These are phyloP conservation scores for Myxocyprinus asiaticus DNA, from an alignment of 2,113 vertebrate genomes.

Conservation along the genomic window DNA sequence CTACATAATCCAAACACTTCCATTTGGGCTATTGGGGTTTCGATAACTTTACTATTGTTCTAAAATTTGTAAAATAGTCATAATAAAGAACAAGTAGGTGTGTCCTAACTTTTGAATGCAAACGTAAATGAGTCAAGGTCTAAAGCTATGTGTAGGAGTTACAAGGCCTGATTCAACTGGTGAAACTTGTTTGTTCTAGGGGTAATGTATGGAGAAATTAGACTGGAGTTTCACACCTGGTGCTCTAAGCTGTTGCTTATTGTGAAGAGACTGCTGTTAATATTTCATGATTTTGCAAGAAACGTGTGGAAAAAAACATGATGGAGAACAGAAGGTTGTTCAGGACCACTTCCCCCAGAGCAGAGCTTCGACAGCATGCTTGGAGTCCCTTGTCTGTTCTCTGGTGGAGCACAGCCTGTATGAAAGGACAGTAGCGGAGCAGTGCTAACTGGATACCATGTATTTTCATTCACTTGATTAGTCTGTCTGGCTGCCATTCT, in stretches of 20 bases:
- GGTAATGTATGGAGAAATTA: constrained; percentile 56
- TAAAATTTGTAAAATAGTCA: too few relatives aligned
- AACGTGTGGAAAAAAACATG: neutral
- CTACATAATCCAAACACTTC: too few relatives aligned
- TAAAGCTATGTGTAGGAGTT: neutral
- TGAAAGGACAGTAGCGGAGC: constrained; percentile 44
- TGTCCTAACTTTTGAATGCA: too few relatives aligned
- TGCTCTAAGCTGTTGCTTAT: constrained; percentile 64
- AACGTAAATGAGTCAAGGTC: too few relatives aligned
- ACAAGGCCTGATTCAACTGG: constrained; percentile 27
- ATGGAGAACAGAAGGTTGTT: constrained; percentile 7
- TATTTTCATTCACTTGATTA: constrained; percentile 60
- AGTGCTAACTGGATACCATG: constrained; percentile 57
- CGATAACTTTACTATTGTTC: too few relatives aligned
- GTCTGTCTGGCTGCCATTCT: constrained; percentile 46
- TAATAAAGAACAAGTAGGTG: too few relatives aligned
- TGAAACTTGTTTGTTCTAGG: constrained; percentile 44
- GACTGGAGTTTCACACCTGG: neutral
- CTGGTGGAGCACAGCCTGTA: constrained; percentile 26
- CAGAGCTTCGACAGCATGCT: neutral
- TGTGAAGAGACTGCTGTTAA: constrained; percentile 64
- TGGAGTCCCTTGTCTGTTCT: neutral
- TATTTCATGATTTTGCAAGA: constrained; percentile 74
- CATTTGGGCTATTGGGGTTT: too few relatives aligned
- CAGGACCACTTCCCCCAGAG: constrained; percentile 11